A percentile compares a stretch with the other conserved stretches of the same genome.
phyloP scores from a whole-genome alignment of 2,113 vertebrate genomes.

The Thamnophis sirtalis region DNA sequence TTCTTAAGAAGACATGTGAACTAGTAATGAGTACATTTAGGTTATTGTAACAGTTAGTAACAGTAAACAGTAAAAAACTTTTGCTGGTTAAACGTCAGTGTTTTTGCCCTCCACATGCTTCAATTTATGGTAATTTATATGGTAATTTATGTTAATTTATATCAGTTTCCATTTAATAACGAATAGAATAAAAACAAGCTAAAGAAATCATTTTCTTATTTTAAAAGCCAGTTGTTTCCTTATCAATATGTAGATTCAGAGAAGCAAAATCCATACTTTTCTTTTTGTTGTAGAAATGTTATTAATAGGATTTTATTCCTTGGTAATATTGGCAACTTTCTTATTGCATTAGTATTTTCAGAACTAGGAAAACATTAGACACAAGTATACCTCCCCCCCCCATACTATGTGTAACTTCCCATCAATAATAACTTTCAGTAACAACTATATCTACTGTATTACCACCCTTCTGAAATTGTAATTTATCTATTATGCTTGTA shows the following conservation, averaged over 20 bases:
- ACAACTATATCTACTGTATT: neutral
- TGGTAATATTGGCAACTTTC: neutral
- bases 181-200: neutral
- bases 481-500: neutral
- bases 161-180: neutral
- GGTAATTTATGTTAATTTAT: too few relatives aligned
- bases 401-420: neutral
- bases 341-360: neutral
- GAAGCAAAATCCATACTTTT: neutral
- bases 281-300: neutral
- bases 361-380: neutral
- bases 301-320: neutral
- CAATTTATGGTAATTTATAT: neutral
- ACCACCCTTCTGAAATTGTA: neutral
- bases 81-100: neutral
- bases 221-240: neutral
- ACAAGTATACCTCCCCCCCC: neutral
- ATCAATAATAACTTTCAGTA: neutral
- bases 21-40: neutral
- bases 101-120: neutral
- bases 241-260: neutral
- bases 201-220: neutral
- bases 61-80: neutral
- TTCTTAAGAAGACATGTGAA: constrained; percentile 9
- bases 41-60: neutral